A percentile compares a stretch with the other conserved stretches of the same genome.
These are phyloP conservation scores for Rhagium mordax DNA, from an alignment of 2,888 invertebrate genomes.

Conservation along the genomic window DNA sequence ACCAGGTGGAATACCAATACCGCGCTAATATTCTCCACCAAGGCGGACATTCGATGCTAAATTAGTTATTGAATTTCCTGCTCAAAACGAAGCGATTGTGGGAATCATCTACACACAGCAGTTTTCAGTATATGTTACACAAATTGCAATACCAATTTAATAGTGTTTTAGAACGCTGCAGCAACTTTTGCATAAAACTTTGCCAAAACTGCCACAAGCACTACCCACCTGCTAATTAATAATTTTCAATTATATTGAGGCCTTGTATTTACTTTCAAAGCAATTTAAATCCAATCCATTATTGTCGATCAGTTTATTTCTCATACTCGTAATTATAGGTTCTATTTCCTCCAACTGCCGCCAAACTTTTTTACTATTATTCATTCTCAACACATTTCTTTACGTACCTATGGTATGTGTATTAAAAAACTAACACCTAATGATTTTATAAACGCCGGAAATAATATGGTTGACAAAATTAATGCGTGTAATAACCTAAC, in stretches of 20 bases:
- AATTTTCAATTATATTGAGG: background rate
- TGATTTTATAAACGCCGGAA: too few relatives aligned
- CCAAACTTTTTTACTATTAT: too few relatives aligned
- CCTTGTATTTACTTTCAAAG: background rate
- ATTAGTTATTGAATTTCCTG: constrained; percentile 25
- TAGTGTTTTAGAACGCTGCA: background rate
- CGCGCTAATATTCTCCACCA: background rate
- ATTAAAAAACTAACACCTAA: too few relatives aligned
- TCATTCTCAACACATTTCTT: too few relatives aligned
- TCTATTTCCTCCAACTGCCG: too few relatives aligned
- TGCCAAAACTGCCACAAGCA: background rate
- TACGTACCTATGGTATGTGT: too few relatives aligned
- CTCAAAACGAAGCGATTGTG: background rate
- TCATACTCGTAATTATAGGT: too few relatives aligned
- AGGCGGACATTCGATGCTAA: constrained; percentile 20
- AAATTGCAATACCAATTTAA: background rate
- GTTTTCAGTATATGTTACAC: background rate
- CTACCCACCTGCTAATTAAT: background rate
- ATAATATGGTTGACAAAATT: too few relatives aligned
- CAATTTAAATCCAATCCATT: too few relatives aligned
- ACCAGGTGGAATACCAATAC: constrained; percentile 16
- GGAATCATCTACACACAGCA: background rate
- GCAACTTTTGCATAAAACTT: background rate
- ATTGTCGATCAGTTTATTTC: too few relatives aligned
- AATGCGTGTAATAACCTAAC: too few relatives aligned